Evolutionary conservation across 2,797 vertebrate genomes (phyloP), one percentile per base, ranked within the genome.

Genomic region (Lemur catta): DNA sequence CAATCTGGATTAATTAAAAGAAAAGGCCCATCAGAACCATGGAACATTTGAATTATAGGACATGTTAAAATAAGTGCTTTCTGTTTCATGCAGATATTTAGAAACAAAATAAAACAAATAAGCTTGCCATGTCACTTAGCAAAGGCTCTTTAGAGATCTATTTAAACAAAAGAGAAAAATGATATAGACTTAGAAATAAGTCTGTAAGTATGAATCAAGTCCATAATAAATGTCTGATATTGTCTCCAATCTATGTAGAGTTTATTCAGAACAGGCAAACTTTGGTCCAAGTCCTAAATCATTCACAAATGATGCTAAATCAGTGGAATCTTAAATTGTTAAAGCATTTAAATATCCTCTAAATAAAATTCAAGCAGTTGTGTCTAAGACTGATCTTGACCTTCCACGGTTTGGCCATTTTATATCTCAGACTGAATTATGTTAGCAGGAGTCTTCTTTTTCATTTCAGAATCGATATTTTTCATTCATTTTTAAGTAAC

Each of bases 401-500:
- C 61, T 94, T 80, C 50, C n/a, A 4, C 20, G 52, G 41, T 35
- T 46, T 90, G 67, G 80, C 63, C 35, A 17, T 97, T 95, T 95
- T 93, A 50, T 82, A 75, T 72, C 15, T 71, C 17, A 9, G 55
- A 28, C 69, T 96, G 87, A 82, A 35, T 87, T 91, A 69, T 41
- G 50, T 95, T 96, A 96, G 38, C 55, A 35, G 63, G 59, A 78
- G 55, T 81, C 92, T 89, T 94, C 35, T 79, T 93, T 95, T 81
- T 95, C 48, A 92, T 96, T 92, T 93, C 28, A 11, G 30, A 97
- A 89, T 95, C 72, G 13, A 96, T 91, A 93, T 59, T 95, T 97
- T 96, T 94, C 93, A 72, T 97, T 96, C 84, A 93, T 89, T 95
- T 96, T 96, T 81, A 88, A 97, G 92, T 86, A 93, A 93, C 75